Evolutionary conservation across 2,888 invertebrate species (phyloP), one percentile per base, ranked within the genome.

Genomic region (Hydriomena furcata): DNA sequence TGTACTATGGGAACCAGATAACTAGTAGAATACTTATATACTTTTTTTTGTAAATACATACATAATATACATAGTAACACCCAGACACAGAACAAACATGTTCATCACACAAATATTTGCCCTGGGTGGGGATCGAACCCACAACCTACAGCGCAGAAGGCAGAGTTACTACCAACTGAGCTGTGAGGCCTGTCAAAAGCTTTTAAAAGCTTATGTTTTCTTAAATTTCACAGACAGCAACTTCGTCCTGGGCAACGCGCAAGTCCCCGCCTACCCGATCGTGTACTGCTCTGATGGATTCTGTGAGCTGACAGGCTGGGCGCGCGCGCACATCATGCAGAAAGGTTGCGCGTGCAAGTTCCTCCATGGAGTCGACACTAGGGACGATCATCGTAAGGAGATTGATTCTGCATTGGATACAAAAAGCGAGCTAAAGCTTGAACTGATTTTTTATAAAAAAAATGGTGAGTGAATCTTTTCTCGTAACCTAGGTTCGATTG

Each of bases 261-360:
- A 98, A 91, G 98, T 97, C 71, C 94, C 95, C 55, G 88, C 94
- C 70, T 96, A 97, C 91, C 98, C 98, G 68, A 98, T 98, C 91
- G 98, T 98, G 71, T 98, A 98, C 91, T 98, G 98, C 91, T 97
- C 97, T 54, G 98, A 98, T 92, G 98, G 98, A 53, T 98, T 98
- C 92, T 97, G 97, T 87, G 98, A 98, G 92, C 94, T 98, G 92
- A 97, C 98, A 52, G 97, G 97, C 63, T 97, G 95, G 91, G 93
- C 96, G 64, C 93, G 98, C 71, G 98, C 97, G 61, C 97, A 98
- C 92, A 98, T 98, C 89, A 98, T 98, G 98, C 97, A 98, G 91
- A 97, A 97, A 82, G 96, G 96, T 61, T 98, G 98, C 90, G 97
- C 97, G 70, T 98, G 98, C 92, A 96, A 96, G 85, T 98, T 98